Evolutionary conservation across 2,888 invertebrate species (phyloP).

Genomic region (Papilio elwesi): DNA sequence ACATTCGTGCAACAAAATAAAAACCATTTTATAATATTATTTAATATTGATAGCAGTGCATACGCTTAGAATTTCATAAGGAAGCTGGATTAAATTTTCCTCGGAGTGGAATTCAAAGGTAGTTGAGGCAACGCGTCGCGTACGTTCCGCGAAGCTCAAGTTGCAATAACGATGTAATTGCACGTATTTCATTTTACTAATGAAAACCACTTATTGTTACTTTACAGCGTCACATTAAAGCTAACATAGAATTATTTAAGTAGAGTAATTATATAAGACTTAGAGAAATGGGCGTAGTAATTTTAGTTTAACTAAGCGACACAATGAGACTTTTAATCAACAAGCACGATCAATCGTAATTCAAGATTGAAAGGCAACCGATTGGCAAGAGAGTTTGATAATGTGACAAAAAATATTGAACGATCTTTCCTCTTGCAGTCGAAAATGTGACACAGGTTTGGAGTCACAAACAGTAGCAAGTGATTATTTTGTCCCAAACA

Average conservation of each 20-base stretch:
- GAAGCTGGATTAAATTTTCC: constrained; percentile 28
- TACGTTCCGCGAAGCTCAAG: constrained; percentile 1
- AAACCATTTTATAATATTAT: constrained; percentile 32
- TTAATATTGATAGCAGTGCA: constrained; percentile 28
- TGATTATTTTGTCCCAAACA: too few species aligned
- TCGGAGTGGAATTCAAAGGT: constrained; percentile 25
- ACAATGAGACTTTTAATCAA: too few species aligned
- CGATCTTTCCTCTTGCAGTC: too few species aligned
- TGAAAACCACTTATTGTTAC: constrained; percentile 5
- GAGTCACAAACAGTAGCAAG: too few species aligned
- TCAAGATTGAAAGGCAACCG: too few species aligned
- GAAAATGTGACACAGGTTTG: too few species aligned
- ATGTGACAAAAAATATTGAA: too few species aligned
- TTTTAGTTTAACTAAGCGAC: too few species aligned
- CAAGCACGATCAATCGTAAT: too few species aligned
- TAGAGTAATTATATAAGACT: background rate
- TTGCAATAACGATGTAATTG: constrained; percentile 30
- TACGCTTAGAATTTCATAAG: constrained; percentile 6
- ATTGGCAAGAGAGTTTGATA: too few species aligned
- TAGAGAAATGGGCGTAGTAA: too few species aligned
- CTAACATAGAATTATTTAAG: background rate
- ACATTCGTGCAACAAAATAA: background rate
- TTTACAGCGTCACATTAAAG: background rate
- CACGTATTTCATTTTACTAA: constrained; percentile 15
- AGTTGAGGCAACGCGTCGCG: constrained; percentile 13